Conservation (phyloP, 2,888 invertebrate genomes). For the Dione juno region DNA sequence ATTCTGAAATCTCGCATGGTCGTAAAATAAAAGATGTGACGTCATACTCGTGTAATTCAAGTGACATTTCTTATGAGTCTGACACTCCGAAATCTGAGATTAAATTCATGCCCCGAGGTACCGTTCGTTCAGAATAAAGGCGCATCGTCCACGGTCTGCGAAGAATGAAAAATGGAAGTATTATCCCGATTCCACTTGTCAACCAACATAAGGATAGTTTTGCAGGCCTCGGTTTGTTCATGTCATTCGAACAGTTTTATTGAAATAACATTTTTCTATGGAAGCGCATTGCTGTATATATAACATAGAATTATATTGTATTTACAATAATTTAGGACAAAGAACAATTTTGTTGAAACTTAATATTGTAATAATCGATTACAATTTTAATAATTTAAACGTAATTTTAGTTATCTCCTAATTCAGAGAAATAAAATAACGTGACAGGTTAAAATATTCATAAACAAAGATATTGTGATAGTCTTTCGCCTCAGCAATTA, state of each 20-base stretch:
- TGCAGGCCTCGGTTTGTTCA: conserved; percentile 47
- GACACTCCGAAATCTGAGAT: conserved; percentile 77
- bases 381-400: neutral
- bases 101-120: conserved; percentile 81
- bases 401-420: neutral
- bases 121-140: conserved; percentile 72
- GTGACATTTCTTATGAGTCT: conserved; percentile 74
- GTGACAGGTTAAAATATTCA: conserved; percentile 66
- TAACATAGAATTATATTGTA: neutral
- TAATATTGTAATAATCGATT: neutral
- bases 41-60: conserved; percentile 48
- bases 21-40: conserved; percentile 34
- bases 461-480: conserved; percentile 75
- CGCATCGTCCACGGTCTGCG: conserved; percentile 75
- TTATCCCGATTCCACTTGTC: conserved; percentile 77
- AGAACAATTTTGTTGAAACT: neutral
- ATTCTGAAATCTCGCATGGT: conserved; percentile 31
- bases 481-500: conserved; percentile 78
- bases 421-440: conserved; percentile 45
- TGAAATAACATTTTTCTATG: conserved; percentile 8
- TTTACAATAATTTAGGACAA: too few relatives aligned
- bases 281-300: neutral
- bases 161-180: conserved; percentile 76
- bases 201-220: conserved; percentile 63
- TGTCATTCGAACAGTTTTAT: conserved; percentile 42